Base-by-base conservation (phyloP, 2,888 invertebrate species). In the Nowickia ferox region DNA sequence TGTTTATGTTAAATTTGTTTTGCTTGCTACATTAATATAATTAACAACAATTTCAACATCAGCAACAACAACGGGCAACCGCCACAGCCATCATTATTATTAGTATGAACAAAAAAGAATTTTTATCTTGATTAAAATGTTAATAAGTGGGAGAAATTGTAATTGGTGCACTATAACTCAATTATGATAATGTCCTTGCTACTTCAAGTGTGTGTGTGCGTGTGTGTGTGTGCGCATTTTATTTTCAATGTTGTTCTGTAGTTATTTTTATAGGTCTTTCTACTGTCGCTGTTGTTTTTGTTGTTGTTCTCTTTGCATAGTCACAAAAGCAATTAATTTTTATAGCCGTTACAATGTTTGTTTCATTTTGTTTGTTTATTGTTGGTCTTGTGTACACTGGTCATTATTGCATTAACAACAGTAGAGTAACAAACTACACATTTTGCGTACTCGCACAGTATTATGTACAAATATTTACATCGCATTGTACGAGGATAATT, bases 51-150 rank as follows among this genome's bases (percentile, higher is more conserved):
- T 59, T 48, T 46, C 17, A 59, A 59, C 15, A 40, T 38, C 61
- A 40, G 17, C 13, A 44, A 22, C 6, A 5, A 11, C 51, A 68
- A 38, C 42, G 17, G 1, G 17, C 51, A 40, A 38, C 30, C 17
- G 22, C 15, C 51, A 30, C 6, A 3, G 53, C 19, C 53, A 30
- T 30, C 30, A 61, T 22, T 13, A 51, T 30, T 53, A 71, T 57
- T n/a, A 48, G 59, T 65, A 68, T 53, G 44, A 63, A 71, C 69
- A 66, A 74, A 57, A 30, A 6, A 15, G 44, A 77, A 77, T 72
- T 86, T 69, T 86, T 75, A 86, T 86, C 85, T 71, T 79, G 74
- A 74, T 84, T 80, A 84, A 75, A 77, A 77, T 78, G 85, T 79
- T 86, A 86, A 86, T 69, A 82, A 82, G 74, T 65, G 65, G 22